Percentiles rank a stretch among this genome's conserved stretches.
phyloP scores from a whole-genome alignment of 2,888 invertebrate genomes.

The Pseudeuparius sepicola region DNA sequence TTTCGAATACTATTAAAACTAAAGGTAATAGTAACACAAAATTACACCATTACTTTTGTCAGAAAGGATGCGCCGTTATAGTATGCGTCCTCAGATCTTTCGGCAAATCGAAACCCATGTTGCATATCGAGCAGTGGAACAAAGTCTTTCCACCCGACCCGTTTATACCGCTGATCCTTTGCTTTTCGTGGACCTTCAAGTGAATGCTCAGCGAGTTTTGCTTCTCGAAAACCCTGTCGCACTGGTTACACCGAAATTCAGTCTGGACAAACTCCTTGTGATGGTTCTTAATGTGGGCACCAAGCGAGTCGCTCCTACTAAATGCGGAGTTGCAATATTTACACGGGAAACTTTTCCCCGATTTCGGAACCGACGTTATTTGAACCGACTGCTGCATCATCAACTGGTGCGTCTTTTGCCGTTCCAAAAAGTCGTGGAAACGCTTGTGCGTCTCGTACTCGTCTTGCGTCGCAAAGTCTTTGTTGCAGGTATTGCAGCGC shows the following conservation, averaged over 20 bases:
- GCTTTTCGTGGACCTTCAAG: slow-evolving; percentile 49
- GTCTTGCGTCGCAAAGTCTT: slow-evolving; percentile 50
- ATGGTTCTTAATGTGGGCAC: slow-evolving; percentile 53
- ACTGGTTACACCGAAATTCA: slow-evolving; percentile 50
- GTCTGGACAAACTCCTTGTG: slow-evolving; percentile 41
- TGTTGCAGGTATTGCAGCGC: slow-evolving; percentile 49
- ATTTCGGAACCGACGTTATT: slow-evolving; percentile 6
- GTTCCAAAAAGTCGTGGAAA: slow-evolving; percentile 41
- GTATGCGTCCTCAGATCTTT: slow-evolving; percentile 38
- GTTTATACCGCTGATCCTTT: slow-evolving; percentile 32
- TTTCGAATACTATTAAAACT: too few relatives aligned
- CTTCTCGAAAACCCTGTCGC: slow-evolving; percentile 52
- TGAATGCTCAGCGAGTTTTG: slow-evolving; percentile 54
- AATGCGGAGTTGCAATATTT: slow-evolving; percentile 53
- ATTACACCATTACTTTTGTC: too few relatives aligned
- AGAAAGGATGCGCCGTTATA: slow-evolving; percentile 36
- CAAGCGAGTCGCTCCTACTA: slow-evolving; percentile 51
- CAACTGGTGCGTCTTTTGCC: slow-evolving; percentile 34
- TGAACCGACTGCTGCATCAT: slow-evolving; percentile 36
- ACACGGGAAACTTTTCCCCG: slow-evolving; percentile 44
- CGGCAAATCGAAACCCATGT: slow-evolving; percentile 35
- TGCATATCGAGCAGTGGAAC: slow-evolving; percentile 50
- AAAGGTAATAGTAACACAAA: too few relatives aligned
- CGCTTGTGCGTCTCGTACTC: slow-evolving; percentile 48
- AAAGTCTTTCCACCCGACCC: slow-evolving; percentile 36